phyloP scores from a whole-genome alignment of 1,140 invertebrate genomes.

The Bombus cullumanus region DNA sequence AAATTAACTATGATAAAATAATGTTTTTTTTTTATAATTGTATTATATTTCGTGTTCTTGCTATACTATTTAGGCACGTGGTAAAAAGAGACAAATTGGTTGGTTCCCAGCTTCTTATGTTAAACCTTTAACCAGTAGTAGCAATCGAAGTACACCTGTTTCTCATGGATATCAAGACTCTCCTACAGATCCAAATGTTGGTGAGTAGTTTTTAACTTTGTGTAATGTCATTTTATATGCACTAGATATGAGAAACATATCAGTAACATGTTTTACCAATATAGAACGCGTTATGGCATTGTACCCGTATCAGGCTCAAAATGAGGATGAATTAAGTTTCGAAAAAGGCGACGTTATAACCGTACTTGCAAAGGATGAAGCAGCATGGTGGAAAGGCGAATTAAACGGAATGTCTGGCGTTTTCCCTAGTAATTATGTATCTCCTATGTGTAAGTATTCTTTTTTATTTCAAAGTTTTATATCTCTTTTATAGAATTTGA shows the following conservation, averaged over 20 bases:
- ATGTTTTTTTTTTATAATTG: neutral
- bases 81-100: slow-evolving; percentile 96
- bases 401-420: slow-evolving; percentile 93
- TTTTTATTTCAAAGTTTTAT: slow-evolving; percentile 6
- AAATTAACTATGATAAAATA: neutral
- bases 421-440: slow-evolving; percentile 96
- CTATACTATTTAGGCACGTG: slow-evolving; percentile 88
- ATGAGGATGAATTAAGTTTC: slow-evolving; percentile 97
- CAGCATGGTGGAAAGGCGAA: slow-evolving; percentile 98
- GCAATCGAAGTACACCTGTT: slow-evolving; percentile 89
- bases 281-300: slow-evolving; percentile 95
- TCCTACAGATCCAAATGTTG: slow-evolving; percentile 81
- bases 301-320: slow-evolving; percentile 96
- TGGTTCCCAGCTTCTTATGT: slow-evolving; percentile 99
- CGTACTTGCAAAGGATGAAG: slow-evolving; percentile 95
- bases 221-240: neutral
- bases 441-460: slow-evolving; percentile 85
- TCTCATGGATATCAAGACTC: slow-evolving; percentile 85
- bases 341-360: slow-evolving; percentile 97
- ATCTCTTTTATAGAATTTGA: slow-evolving; percentile 4
- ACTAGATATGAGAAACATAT: neutral
- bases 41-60: neutral
- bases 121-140: slow-evolving; percentile 89
- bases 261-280: slow-evolving; percentile 71
- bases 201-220: slow-evolving; percentile 63